Evolutionary conservation across 2,888 invertebrate species (phyloP).

Genomic region (Hydrotaea diabolus): DNA sequence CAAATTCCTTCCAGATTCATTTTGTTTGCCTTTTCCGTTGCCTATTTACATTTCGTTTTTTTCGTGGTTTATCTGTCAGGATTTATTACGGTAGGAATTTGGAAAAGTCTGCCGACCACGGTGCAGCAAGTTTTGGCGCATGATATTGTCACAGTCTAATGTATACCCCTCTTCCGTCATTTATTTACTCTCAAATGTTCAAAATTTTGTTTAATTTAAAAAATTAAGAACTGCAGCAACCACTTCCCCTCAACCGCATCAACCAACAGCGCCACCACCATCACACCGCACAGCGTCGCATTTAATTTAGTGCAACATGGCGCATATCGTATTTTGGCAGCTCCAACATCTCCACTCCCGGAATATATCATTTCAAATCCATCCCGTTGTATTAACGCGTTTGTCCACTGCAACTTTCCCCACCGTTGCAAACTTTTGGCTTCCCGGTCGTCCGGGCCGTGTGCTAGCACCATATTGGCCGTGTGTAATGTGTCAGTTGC

Average conservation of each 20-base stretch:
- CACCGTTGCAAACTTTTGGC: neutral
- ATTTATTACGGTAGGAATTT: no score
- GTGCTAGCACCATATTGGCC: neutral
- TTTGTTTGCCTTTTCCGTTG: no score
- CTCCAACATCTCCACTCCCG: conserved; percentile 8
- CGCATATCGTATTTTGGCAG: conserved; percentile 32
- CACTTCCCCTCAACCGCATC: neutral
- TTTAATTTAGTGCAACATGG: conserved; percentile 36
- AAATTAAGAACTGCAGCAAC: neutral
- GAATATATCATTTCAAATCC: conserved; percentile 18
- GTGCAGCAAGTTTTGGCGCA: no score
- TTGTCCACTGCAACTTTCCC: neutral
- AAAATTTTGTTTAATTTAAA: neutral
- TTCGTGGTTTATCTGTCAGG: no score
- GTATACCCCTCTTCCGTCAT: no score
- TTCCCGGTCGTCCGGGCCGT: neutral
- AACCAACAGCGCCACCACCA: neutral
- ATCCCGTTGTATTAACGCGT: conserved; percentile 30
- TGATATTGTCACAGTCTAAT: no score
- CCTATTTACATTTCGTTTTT: no score
- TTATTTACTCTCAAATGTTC: neutral
- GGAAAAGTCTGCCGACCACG: no score
- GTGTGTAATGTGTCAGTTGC: conserved; percentile 35
- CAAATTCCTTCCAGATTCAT: no score
- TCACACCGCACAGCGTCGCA: neutral